Conservation (phyloP, 2,888 invertebrate genomes). For the Tipula confusa region DNA sequence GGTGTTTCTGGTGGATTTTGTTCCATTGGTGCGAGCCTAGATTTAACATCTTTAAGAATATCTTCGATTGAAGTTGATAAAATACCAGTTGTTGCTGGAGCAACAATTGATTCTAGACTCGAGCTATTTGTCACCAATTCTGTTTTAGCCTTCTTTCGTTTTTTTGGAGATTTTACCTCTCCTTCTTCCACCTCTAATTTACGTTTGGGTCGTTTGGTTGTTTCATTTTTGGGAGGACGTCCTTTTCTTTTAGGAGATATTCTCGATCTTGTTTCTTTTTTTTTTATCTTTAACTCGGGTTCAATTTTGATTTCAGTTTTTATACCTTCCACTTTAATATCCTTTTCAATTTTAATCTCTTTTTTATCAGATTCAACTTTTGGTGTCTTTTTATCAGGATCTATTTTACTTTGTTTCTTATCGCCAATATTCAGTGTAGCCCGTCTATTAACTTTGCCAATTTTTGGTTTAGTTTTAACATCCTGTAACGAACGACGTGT, state of each 20-base stretch:
- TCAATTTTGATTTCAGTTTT: neutral
- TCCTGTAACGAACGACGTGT: conserved; percentile 13
- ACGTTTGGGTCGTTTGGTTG: neutral
- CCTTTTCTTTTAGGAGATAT: neutral
- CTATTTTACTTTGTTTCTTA: neutral
- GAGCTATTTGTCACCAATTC: neutral
- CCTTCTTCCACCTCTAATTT: neutral
- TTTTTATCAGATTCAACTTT: neutral
- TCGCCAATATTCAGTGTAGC: neutral
- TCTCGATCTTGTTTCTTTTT: neutral
- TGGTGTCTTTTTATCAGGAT: neutral
- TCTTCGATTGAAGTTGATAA: neutral
- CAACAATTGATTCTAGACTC: neutral
- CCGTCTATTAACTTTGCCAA: neutral
- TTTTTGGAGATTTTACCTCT: neutral
- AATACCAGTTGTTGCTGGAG: neutral
- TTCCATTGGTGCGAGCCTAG: neutral
- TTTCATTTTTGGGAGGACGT: neutral
- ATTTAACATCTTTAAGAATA: neutral
- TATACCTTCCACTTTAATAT: conserved; percentile 21
- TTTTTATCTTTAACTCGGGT: neutral
- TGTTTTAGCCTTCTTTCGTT: neutral
- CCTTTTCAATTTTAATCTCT: neutral
- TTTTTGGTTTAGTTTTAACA: neutral
- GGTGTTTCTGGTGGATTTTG: conserved; percentile 39